phyloP scores from a whole-genome alignment of 2,888 invertebrate genomes.

The Xanthorhoe designata region DNA sequence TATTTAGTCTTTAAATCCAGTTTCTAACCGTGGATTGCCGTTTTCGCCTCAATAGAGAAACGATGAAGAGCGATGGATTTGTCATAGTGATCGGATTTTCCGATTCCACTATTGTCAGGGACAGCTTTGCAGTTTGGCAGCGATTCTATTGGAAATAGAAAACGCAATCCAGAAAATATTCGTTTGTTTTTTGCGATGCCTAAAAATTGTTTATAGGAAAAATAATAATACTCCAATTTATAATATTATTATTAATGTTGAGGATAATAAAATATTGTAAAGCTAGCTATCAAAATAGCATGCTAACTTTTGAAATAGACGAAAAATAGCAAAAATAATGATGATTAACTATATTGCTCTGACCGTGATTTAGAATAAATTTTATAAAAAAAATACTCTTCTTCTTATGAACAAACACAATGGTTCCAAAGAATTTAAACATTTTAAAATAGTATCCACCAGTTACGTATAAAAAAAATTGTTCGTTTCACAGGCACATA shows the following conservation, averaged over 20 bases:
- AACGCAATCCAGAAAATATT: slow-evolving; percentile 7
- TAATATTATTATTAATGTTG: no score
- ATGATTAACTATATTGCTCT: no score
- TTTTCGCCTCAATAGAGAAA: slow-evolving; percentile 28
- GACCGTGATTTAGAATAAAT: no score
- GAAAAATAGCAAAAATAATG: no score
- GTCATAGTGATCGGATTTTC: slow-evolving; percentile 16
- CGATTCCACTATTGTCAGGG: slow-evolving; percentile 16
- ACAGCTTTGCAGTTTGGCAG: slow-evolving; percentile 28
- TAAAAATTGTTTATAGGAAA: not conserved
- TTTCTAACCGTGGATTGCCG: slow-evolving; percentile 9
- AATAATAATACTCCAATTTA: not conserved
- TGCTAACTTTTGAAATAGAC: no score
- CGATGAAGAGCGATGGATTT: slow-evolving; percentile 7
- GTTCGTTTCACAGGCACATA: slow-evolving; percentile 21
- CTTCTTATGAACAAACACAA: not conserved
- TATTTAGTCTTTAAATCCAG: not conserved
- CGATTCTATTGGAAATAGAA: slow-evolving; percentile 17
- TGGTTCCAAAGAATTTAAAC: slow-evolving; percentile 6
- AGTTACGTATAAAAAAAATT: slow-evolving; percentile 10
- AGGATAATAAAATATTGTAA: no score
- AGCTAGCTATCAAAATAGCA: no score
- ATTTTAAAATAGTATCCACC: slow-evolving; percentile 5
- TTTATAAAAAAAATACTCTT: not conserved
- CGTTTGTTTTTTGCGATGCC: slow-evolving; percentile 1